A percentile compares a stretch with the other conserved stretches of the same genome.
Conservation (phyloP, 2,888 invertebrate genomes). For the Tetropium fuscum region DNA sequence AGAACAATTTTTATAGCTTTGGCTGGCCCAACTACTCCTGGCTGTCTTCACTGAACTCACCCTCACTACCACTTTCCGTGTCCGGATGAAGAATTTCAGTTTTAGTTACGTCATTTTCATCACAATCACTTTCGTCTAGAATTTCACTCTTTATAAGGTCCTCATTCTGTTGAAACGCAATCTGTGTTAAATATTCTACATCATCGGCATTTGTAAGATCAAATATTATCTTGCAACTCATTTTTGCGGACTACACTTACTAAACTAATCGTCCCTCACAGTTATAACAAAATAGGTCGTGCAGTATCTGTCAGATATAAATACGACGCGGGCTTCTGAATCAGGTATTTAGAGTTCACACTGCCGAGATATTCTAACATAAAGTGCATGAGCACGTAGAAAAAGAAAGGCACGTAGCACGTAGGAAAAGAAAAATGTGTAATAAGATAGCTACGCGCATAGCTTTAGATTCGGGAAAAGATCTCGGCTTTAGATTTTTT, state of each 20-base stretch:
- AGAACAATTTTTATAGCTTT: not conserved
- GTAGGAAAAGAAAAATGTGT: not conserved
- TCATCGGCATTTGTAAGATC: not conserved
- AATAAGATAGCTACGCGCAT: not conserved
- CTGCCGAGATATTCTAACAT: not conserved
- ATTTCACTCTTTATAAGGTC: conserved; percentile 4
- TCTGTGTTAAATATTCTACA: not conserved
- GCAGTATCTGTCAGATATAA: conserved; percentile 1
- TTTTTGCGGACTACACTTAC: not conserved
- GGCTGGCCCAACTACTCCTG: not conserved
- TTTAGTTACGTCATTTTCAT: not conserved
- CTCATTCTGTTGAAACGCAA: not conserved
- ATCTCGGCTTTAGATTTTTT: too few species aligned
- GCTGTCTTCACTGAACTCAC: not conserved
- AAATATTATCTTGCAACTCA: not conserved
- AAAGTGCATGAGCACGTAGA: conserved; percentile 10
- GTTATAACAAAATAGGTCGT: not conserved
- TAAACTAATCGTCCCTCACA: not conserved
- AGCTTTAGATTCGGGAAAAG: too few species aligned
- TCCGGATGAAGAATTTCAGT: conserved; percentile 1
- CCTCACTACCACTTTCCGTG: conserved; percentile 2
- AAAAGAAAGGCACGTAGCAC: too few species aligned
- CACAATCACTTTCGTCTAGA: conserved; percentile 5
- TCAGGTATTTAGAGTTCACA: not conserved
- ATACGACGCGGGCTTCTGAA: not conserved